phyloP scores from a whole-genome alignment of 2,113 vertebrate species.

The Lycocorax pyrrhopterus region DNA sequence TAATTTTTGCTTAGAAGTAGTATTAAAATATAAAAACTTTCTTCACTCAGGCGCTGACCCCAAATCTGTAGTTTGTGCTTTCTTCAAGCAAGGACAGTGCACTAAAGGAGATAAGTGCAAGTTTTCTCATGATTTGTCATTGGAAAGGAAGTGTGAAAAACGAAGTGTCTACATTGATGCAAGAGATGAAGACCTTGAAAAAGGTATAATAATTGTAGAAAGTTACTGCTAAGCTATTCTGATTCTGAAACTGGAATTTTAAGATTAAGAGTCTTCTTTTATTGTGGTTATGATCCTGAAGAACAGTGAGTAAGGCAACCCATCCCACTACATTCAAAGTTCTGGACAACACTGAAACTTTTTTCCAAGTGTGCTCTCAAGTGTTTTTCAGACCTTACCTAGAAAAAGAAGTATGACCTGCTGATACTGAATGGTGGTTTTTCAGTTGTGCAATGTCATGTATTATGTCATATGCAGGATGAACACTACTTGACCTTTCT shows the following conservation, averaged over 20 bases:
- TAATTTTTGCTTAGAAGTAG: neutral
- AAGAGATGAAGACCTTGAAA: slow-evolving; percentile 94
- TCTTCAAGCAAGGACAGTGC: slow-evolving; percentile 98
- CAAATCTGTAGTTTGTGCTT: slow-evolving; percentile 96
- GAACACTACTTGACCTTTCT: neutral
- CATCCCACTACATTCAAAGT: accelerated
- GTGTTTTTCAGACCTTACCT: neutral
- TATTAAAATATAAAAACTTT: neutral
- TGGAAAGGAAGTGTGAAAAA: slow-evolving; percentile 97
- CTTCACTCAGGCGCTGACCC: slow-evolving; percentile 87
- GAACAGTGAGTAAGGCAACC: neutral
- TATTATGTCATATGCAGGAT: neutral
- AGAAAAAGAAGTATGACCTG: neutral
- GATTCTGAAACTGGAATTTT: neutral
- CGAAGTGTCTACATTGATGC: slow-evolving; percentile 93
- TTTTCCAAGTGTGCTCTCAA: neutral
- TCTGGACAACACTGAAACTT: neutral
- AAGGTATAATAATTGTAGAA: slow-evolving; percentile 72
- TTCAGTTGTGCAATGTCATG: neutral
- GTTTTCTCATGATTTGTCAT: slow-evolving; percentile 93
- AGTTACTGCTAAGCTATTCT: neutral
- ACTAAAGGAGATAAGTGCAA: slow-evolving; percentile 99
- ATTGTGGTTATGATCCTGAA: neutral
- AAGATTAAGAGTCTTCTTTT: accelerated
- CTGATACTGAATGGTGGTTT: neutral